phyloP scores from a whole-genome alignment of 2,797 vertebrate genomes.

The Gallinago solitaria region DNA sequence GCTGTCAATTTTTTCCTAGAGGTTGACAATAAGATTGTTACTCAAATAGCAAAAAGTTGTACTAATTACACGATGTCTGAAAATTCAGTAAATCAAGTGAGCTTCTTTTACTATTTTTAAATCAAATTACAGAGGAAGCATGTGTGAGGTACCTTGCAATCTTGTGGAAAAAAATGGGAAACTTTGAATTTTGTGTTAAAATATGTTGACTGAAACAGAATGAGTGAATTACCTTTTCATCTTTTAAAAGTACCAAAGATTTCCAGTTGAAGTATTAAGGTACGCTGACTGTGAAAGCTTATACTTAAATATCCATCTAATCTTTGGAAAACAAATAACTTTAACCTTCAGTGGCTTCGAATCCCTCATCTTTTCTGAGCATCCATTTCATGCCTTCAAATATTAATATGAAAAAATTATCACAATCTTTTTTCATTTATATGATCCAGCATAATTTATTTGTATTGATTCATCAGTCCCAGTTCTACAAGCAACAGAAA shows the following conservation, averaged over 20 bases:
- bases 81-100: neutral
- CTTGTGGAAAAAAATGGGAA: neutral
- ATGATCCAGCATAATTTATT: neutral
- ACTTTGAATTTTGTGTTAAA: neutral
- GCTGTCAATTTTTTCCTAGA: slow-evolving; percentile 21
- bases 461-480: neutral
- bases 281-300: neutral
- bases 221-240: slow-evolving; percentile 8
- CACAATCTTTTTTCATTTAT: neutral
- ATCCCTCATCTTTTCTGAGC: slow-evolving; percentile 8
- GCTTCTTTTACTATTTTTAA: neutral
- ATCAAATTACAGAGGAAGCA: neutral
- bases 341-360: slow-evolving; percentile 5
- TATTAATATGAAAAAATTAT: slow-evolving; percentile 42
- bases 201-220: neutral
- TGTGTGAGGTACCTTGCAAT: neutral
- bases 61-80: neutral
- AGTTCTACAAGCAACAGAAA: neutral
- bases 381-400: slow-evolving; percentile 36
- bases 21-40: neutral
- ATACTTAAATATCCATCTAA: slow-evolving; percentile 19
- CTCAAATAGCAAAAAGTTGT: neutral
- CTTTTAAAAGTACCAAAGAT: neutral
- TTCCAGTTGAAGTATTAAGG: slow-evolving; percentile 15
- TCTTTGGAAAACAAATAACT: slow-evolving; percentile 39